A percentile compares a stretch with the other conserved stretches of the same genome.
phyloP scores from a whole-genome alignment of 2,888 invertebrate genomes.

The Sphaeridia pumilis region DNA sequence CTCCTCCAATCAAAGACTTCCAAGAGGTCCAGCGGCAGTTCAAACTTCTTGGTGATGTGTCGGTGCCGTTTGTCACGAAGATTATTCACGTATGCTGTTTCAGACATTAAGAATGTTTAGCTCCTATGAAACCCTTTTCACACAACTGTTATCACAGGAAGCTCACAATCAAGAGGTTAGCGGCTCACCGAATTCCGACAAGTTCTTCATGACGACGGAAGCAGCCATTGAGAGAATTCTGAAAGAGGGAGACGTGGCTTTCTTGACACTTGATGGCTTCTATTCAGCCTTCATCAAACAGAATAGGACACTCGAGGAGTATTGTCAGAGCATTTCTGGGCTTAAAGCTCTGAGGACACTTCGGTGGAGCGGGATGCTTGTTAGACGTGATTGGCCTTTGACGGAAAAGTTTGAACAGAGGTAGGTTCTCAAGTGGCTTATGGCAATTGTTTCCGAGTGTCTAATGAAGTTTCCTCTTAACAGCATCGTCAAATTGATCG shows the following conservation, averaged over 20 bases:
- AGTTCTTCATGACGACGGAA: background rate
- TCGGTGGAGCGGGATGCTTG: background rate
- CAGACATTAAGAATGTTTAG: too few relatives aligned
- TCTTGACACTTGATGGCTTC: background rate
- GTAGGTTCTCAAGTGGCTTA: background rate
- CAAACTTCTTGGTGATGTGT: background rate
- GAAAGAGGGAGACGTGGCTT: background rate
- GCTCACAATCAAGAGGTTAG: too few relatives aligned
- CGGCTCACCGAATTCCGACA: background rate
- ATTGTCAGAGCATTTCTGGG: background rate
- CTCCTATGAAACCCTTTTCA: too few relatives aligned
- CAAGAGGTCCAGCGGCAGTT: background rate
- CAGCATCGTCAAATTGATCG: background rate
- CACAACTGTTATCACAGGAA: too few relatives aligned
- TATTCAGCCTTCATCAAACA: background rate
- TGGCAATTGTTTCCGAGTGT: background rate
- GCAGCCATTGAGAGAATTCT: background rate
- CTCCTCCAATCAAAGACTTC: background rate
- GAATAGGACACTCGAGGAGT: background rate
- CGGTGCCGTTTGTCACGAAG: background rate
- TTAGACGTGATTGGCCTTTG: background rate
- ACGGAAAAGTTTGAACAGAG: background rate
- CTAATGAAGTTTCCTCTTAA: background rate
- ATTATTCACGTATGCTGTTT: background rate
- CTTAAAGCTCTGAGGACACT: background rate